Conservation (phyloP, 2,888 invertebrate genomes). For the Bruchidius siliquastri region DNA sequence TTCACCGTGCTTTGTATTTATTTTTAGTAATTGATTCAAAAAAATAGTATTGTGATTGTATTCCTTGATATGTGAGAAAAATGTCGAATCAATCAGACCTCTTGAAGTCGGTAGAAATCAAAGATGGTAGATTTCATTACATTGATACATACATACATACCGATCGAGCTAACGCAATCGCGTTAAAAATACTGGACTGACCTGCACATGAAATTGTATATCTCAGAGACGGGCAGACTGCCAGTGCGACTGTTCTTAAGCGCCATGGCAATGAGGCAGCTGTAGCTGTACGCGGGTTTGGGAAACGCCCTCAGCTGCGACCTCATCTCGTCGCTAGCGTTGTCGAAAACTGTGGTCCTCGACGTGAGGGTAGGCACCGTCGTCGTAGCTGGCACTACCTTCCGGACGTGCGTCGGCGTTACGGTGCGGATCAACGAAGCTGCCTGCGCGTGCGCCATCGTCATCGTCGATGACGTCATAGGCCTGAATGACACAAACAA, state of each 20-base stretch:
- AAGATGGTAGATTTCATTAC: too few relatives aligned
- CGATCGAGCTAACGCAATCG: too few relatives aligned
- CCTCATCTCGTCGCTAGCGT: constrained; percentile 45
- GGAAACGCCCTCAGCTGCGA: constrained; percentile 63
- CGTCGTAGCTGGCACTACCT: neutral
- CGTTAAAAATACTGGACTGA: too few relatives aligned
- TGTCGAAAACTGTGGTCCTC: neutral
- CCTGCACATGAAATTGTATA: constrained; percentile 97
- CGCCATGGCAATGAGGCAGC: constrained; percentile 96
- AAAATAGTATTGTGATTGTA: too few relatives aligned
- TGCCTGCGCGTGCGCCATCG: neutral
- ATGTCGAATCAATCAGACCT: too few relatives aligned
- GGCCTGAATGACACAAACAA: too few relatives aligned
- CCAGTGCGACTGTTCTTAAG: constrained; percentile 85
- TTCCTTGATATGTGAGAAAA: too few relatives aligned
- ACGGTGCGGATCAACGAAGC: neutral
- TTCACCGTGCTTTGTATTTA: too few relatives aligned
- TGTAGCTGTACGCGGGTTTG: constrained; percentile 96
- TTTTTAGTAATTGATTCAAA: too few relatives aligned
- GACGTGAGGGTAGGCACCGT: neutral
- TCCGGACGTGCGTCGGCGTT: neutral
- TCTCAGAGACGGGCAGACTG: constrained; percentile 96
- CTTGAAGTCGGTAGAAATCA: too few relatives aligned
- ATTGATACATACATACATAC: too few relatives aligned
- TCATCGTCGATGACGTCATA: neutral